Base-by-base conservation (phyloP, 2,113 vertebrate species). In the Marmota monax region DNA sequence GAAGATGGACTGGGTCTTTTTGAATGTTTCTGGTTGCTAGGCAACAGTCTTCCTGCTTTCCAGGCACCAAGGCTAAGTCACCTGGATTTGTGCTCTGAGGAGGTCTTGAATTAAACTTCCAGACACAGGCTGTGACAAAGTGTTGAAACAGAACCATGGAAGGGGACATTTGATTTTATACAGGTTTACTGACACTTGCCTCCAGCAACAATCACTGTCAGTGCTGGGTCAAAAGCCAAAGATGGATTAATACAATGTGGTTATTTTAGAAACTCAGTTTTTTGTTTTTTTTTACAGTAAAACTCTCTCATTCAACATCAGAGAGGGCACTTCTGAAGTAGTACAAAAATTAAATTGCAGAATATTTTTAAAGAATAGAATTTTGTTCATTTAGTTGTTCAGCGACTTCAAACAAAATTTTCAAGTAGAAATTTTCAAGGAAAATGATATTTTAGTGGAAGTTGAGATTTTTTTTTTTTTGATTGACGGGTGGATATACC, bases 21-120 rank as follows among this genome's bases (percentile, higher is more conserved):
- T 6, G 17, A 92, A 92, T 92, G 96, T 95, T 97, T 98, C 29
- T 3, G 29, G 98, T 98, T 98, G 97, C 98, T 97, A 98, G 97
- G 98, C 65, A 97, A 98, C 96, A 94, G 70, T 78, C 91, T 98
- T 48, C 0, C 65, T 63, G 92, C 67, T 97, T 98, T 96, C 92
- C 80, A 86, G 88, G 84, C 92, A 74, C 83, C 67, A 69, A 74
- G 78, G 95, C 70, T 90, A 95, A 97, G 95, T 97, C 98, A 95
- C 95, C 94, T 94, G 97, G 92, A 93, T 89, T 98, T 97, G 85
- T 82, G 74, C 90, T 84, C 86, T 94, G 61, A 53, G 88, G 70
- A 88, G 51, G 61, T 67, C 39, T 94, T 74, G 85, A 80, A 92
- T 95, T 95, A 92, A 96, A 85, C 91, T 74, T 94, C 58, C 12